phyloP scores from a whole-genome alignment of 35 echinoderm and acorn worm species.

The Stichopus chloronotus region DNA sequence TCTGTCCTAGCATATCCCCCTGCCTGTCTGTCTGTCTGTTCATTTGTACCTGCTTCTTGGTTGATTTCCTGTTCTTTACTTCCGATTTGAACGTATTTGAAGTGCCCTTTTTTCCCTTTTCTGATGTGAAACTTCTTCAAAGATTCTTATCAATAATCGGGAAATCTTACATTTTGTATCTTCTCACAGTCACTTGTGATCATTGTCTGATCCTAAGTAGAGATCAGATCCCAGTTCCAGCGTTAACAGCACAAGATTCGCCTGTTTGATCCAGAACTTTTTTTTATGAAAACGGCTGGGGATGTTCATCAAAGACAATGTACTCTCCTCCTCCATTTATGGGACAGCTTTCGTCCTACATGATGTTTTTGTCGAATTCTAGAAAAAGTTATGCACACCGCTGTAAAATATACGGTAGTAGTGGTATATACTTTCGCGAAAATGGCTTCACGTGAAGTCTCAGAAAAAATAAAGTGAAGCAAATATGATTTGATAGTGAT shows the following conservation, averaged over 20 bases:
- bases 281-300: conserved; percentile 45
- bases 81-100: too few relatives aligned
- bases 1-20: too few relatives aligned
- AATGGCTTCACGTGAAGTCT: too few relatives aligned
- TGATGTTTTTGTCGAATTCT: too few relatives aligned
- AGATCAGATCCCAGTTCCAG: conserved; percentile 52
- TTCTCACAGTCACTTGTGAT: conserved; percentile 56
- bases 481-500: neutral
- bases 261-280: conserved; percentile 53
- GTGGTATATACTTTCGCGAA: too few relatives aligned
- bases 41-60: neutral
- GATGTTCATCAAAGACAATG: conserved; percentile 5
- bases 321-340: neutral
- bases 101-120: neutral
- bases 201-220: conserved; percentile 48
- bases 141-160: conserved; percentile 48
- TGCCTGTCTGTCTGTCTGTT: neutral
- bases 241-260: conserved; percentile 41
- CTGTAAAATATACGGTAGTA: too few relatives aligned
- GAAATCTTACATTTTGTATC: conserved; percentile 54
- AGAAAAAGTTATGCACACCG: too few relatives aligned
- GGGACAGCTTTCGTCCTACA: too few relatives aligned
- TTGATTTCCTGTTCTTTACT: neutral
- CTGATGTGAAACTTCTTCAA: neutral
- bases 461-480: too few relatives aligned